Conservation (phyloP, 1,140 invertebrate genomes). For the Ylistrum balloti region DNA sequence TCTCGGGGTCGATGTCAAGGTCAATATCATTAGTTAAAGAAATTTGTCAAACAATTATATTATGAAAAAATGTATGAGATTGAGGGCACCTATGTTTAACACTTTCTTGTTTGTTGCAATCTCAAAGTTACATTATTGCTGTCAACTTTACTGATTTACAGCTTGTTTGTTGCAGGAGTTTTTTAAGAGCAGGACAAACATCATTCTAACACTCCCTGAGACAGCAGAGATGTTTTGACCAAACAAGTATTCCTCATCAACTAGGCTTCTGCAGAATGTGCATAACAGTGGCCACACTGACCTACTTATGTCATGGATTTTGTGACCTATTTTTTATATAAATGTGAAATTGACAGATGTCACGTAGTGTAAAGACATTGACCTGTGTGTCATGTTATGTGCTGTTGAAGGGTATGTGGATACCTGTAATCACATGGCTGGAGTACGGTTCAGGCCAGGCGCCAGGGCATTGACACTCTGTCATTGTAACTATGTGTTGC, state of each 20-base stretch:
- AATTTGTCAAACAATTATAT: no score
- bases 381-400: not conserved
- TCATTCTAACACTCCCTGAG: not conserved
- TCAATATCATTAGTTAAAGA: no score
- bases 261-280: not conserved
- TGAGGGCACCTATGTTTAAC: no score
- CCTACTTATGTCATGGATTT: constrained; percentile 12
- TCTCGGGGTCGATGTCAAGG: no score
- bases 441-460: not conserved
- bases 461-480: not conserved
- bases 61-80: no score
- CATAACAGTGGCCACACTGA: not conserved
- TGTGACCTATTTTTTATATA: constrained; percentile 2
- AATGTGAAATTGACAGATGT: not conserved
- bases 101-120: no score
- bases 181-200: not conserved
- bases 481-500: not conserved
- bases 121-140: no score
- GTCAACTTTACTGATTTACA: no score
- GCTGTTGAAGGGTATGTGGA: no score
- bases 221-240: not conserved
- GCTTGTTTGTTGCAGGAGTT: constrained; percentile 12
- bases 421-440: not conserved
- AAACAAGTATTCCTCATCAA: not conserved
- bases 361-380: not conserved